Evolutionary conservation across 2,797 vertebrate species (phyloP).

Genomic region (Mormyrus hasselquistii): DNA sequence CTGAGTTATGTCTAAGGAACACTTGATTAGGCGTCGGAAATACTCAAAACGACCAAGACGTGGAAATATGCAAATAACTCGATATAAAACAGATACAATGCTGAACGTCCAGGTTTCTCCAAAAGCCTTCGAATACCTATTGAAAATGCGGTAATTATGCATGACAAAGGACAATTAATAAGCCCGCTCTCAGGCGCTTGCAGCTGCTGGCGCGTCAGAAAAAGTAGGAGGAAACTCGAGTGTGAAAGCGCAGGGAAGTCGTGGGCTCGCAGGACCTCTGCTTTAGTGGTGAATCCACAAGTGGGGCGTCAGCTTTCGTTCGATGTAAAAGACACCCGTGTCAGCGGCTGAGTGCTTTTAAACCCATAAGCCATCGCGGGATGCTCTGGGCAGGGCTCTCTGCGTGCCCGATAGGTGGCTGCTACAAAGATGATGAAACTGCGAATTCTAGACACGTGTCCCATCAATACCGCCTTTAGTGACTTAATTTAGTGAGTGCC

Average conservation of each 20-base stretch:
- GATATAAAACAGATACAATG: conserved; percentile 48
- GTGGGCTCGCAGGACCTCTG: conserved; percentile 39
- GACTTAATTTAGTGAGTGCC: conserved; percentile 42
- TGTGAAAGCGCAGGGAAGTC: conserved; percentile 61
- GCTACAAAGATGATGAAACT: conserved; percentile 24
- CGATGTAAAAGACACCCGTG: conserved; percentile 36
- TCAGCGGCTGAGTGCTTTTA: conserved; percentile 31
- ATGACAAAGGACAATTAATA: conserved; percentile 97
- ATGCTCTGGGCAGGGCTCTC: conserved; percentile 15
- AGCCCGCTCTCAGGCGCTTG: conserved; percentile 79
- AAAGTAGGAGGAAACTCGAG: conserved; percentile 74
- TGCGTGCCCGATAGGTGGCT: conserved; percentile 25
- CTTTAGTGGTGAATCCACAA: conserved; percentile 49
- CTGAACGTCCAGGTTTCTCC: conserved; percentile 52
- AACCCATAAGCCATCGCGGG: conserved; percentile 22
- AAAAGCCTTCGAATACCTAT: conserved; percentile 69
- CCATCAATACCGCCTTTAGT: conserved; percentile 37
- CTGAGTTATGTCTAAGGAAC: background rate
- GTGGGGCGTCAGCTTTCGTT: conserved; percentile 32
- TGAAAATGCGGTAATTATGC: conserved; percentile 82
- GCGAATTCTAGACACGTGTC: conserved; percentile 36
- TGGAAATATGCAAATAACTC: conserved; percentile 53
- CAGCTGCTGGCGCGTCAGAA: conserved; percentile 88
- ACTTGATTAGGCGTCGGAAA: conserved; percentile 26
- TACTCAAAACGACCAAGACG: conserved; percentile 46